Conservation (phyloP, 2,797 vertebrate genomes). For the Mionectes olivaceus region DNA sequence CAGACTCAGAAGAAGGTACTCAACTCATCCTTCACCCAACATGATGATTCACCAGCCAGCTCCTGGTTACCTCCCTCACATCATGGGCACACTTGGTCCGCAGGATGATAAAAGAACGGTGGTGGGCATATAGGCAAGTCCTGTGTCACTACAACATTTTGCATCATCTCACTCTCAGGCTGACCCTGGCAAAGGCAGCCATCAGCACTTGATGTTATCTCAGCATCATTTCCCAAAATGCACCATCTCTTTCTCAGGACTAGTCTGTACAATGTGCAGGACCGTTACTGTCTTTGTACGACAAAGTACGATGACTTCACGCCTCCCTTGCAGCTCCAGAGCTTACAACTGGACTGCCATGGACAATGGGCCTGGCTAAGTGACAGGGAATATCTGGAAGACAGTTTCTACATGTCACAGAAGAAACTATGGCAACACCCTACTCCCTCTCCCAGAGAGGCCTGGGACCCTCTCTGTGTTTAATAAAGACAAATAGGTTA, state of each 20-base stretch:
- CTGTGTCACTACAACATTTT: neutral
- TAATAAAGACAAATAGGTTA: neutral
- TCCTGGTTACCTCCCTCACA: neutral
- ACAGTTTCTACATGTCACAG: neutral
- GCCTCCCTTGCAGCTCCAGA: neutral
- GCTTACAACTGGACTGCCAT: neutral
- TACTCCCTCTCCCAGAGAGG: no score
- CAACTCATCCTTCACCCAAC: neutral
- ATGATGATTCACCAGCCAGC: neutral
- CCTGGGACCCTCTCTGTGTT: neutral
- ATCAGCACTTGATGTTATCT: neutral
- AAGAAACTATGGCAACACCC: neutral
- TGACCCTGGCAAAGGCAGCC: neutral
- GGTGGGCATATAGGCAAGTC: neutral
- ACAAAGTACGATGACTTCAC: neutral
- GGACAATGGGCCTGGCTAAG: neutral
- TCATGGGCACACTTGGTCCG: fast-evolving
- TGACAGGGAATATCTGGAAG: neutral
- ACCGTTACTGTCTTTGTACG: neutral
- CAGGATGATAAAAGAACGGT: neutral
- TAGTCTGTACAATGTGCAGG: neutral
- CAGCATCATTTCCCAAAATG: neutral
- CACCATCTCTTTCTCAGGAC: neutral
- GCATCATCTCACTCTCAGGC: neutral
- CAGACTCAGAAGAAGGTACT: neutral